Percentiles rank a stretch among this genome's conserved stretches.
Evolutionary conservation across 2,797 vertebrate species (phyloP).

Genomic region (Molossus alvarezi): DNA sequence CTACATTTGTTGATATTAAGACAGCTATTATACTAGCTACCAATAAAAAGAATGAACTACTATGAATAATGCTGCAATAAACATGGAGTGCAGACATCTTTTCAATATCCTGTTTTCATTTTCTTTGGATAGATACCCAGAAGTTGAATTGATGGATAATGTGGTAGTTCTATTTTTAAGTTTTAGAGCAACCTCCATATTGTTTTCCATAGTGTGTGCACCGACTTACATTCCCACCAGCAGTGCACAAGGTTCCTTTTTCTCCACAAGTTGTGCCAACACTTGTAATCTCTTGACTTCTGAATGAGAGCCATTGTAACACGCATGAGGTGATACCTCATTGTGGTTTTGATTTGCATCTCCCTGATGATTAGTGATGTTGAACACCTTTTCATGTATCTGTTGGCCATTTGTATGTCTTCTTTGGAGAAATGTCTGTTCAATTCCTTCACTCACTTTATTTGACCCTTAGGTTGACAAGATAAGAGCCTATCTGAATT

Average conservation of each 20-base stretch:
- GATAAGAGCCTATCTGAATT: background rate
- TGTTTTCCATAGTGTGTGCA: background rate
- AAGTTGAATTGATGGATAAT: background rate
- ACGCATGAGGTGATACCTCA: background rate
- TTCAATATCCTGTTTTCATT: background rate
- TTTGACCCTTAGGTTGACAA: background rate
- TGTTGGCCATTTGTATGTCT: background rate
- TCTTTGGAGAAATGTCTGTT: background rate
- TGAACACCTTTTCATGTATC: background rate
- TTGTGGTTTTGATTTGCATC: background rate
- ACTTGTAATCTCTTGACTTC: background rate
- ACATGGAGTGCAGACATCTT: background rate
- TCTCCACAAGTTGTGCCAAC: background rate
- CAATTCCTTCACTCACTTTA: background rate
- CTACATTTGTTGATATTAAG: background rate
- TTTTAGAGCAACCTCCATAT: background rate
- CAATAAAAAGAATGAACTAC: background rate
- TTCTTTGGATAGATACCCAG: background rate
- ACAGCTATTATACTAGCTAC: background rate
- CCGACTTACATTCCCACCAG: background rate
- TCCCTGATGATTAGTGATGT: background rate
- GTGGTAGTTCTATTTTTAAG: background rate
- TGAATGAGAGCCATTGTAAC: background rate
- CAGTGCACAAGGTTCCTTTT: background rate
- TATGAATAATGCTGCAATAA: background rate